Percentiles rank a stretch among this genome's conserved stretches.
Evolutionary conservation across 92 coral and sea anemone genomes (phyloP).

Genomic region (Plumapathes pennacea): DNA sequence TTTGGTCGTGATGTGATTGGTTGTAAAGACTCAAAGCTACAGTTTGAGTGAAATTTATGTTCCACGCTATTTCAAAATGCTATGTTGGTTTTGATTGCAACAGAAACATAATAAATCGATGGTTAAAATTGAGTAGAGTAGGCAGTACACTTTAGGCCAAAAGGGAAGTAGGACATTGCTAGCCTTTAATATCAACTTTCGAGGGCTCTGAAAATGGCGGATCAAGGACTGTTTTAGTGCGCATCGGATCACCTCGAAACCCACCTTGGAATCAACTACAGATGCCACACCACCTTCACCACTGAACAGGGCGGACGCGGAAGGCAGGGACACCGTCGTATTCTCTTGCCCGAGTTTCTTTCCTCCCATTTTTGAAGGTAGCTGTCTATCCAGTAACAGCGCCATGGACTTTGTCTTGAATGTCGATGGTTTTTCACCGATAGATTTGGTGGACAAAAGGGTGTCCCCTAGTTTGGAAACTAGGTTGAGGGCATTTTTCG

Average conservation of each 20-base stretch:
- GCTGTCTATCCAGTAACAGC: slow-evolving; percentile 72
- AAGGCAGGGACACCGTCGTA: slow-evolving; percentile 73
- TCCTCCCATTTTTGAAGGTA: slow-evolving; percentile 78
- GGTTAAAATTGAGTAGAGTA: background rate
- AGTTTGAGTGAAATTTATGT: too few relatives aligned
- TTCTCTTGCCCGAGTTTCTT: slow-evolving; percentile 74
- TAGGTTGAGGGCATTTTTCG: slow-evolving; percentile 54
- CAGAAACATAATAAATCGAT: background rate
- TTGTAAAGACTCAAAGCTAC: too few relatives aligned
- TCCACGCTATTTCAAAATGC: too few relatives aligned
- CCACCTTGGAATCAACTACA: slow-evolving; percentile 86
- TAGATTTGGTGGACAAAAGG: slow-evolving; percentile 67
- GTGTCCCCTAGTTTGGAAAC: slow-evolving; percentile 59
- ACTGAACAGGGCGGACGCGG: slow-evolving; percentile 57
- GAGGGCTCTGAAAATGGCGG: background rate
- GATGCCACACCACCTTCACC: slow-evolving; percentile 25
- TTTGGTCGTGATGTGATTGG: too few relatives aligned
- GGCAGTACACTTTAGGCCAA: too few relatives aligned
- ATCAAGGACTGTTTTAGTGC: background rate
- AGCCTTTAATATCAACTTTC: background rate
- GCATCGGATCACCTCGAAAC: too few relatives aligned
- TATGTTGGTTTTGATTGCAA: background rate
- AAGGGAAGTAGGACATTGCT: too few relatives aligned
- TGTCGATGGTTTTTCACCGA: slow-evolving; percentile 69
- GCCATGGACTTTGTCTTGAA: slow-evolving; percentile 73